Evolutionary conservation across 1,140 invertebrate genomes (phyloP).

Genomic region (Papilio glaucus): DNA sequence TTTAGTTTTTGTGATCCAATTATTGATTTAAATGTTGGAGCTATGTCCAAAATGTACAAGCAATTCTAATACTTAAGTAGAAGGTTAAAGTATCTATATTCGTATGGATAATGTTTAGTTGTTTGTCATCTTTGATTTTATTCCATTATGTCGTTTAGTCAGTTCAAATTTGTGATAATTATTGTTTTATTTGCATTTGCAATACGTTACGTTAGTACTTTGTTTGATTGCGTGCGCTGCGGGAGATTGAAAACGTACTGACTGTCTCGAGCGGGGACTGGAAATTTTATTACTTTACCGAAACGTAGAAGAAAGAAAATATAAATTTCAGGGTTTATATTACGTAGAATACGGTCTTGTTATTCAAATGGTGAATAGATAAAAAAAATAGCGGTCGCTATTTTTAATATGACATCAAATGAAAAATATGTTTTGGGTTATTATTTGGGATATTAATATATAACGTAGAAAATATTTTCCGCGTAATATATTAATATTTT

Average conservation of each 20-base stretch:
- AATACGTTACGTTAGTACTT: neutral
- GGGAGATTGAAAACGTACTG: neutral
- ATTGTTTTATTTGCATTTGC: constrained; percentile 15
- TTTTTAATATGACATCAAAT: no score
- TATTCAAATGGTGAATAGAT: no score
- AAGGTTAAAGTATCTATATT: constrained; percentile 16
- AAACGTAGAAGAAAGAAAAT: neutral
- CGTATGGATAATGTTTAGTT: constrained; percentile 28
- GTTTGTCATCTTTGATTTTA: constrained; percentile 19
- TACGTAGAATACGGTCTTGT: no score
- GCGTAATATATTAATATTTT: no score
- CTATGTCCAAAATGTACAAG: constrained; percentile 34
- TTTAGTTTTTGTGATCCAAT: neutral
- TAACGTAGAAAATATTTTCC: no score
- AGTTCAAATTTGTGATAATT: constrained; percentile 28
- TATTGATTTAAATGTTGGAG: neutral
- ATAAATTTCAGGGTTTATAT: neutral
- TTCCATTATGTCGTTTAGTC: constrained; percentile 2
- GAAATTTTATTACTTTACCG: neutral
- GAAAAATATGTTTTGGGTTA: no score
- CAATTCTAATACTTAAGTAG: constrained; percentile 33
- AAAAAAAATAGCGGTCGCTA: no score
- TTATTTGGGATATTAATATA: no score
- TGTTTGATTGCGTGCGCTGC: neutral
- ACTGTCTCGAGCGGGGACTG: neutral